A percentile compares a stretch with the other conserved stretches of the same genome.
These are phyloP conservation scores for Clarias macrocephalus DNA, from an alignment of 2,113 vertebrate genomes.

Conservation along the genomic window DNA sequence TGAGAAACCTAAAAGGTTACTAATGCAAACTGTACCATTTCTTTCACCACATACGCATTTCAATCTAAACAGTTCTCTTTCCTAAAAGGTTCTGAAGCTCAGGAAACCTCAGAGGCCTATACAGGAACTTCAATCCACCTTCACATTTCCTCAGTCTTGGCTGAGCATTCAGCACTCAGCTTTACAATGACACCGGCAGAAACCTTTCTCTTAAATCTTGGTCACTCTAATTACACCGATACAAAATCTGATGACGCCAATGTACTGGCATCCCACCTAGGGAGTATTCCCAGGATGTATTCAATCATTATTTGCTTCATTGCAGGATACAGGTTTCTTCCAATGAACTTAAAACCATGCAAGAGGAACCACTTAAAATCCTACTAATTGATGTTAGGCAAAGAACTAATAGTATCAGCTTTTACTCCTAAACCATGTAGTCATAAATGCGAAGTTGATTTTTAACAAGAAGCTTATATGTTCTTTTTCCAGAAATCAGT, in stretches of 20 bases:
- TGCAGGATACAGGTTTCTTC: background rate
- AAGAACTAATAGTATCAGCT: background rate
- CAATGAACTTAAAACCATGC: background rate
- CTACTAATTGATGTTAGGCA: background rate
- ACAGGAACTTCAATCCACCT: constrained; percentile 4
- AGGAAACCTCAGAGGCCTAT: background rate
- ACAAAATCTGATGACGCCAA: background rate
- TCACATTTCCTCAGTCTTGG: background rate
- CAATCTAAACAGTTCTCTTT: background rate
- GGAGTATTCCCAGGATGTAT: background rate
- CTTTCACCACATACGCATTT: background rate
- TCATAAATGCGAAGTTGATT: background rate
- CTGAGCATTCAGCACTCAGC: constrained; percentile 10
- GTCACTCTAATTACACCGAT: background rate
- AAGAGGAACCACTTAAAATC: background rate
- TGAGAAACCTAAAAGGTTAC: background rate
- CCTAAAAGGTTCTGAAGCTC: background rate
- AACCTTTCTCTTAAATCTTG: background rate
- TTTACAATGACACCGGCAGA: constrained; percentile 13
- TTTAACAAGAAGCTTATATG: background rate
- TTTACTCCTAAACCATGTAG: background rate
- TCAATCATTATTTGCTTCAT: background rate
- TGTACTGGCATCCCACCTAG: background rate
- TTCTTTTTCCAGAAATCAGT: constrained; percentile 6
- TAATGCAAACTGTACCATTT: background rate